Conservation (phyloP, 2,113 vertebrate genomes). For the Passer domesticus region DNA sequence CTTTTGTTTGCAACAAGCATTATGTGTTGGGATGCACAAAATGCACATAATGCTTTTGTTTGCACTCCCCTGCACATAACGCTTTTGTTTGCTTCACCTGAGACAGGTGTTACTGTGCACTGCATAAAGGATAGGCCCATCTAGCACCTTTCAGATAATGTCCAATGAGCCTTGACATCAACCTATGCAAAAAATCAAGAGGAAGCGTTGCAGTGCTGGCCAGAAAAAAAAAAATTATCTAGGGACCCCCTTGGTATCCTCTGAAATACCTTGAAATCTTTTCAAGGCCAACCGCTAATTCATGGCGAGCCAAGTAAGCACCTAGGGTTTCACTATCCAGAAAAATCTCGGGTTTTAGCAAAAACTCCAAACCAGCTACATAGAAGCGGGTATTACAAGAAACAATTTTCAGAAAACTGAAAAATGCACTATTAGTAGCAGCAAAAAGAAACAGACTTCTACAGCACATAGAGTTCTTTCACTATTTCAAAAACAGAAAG, state of each 20-base stretch:
- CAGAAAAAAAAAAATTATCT: background rate
- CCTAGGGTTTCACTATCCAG: fast-evolving
- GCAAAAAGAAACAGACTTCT: fast-evolving
- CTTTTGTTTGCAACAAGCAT: too few relatives aligned
- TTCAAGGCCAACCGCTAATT: too few relatives aligned
- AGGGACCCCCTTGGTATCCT: too few relatives aligned
- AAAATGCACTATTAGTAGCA: background rate
- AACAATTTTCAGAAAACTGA: background rate
- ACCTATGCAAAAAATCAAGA: fast-evolving
- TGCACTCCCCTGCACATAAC: too few relatives aligned
- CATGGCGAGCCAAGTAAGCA: background rate
- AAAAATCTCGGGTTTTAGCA: background rate
- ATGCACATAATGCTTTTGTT: too few relatives aligned
- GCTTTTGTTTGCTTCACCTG: background rate
- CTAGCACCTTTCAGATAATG: fast-evolving
- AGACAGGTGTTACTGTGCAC: background rate
- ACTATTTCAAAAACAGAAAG: background rate
- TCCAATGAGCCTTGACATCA: fast-evolving
- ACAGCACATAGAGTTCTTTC: background rate
- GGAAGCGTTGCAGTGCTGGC: fast-evolving
- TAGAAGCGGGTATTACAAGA: fast-evolving
- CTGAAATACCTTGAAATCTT: background rate
- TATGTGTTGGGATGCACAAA: too few relatives aligned
- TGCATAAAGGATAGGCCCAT: background rate
- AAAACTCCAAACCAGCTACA: background rate